Percentiles rank a stretch among this genome's conserved stretches.
These are phyloP conservation scores for Neodon shergylaensis DNA, from an alignment of 2,113 vertebrate species.

Conservation along the genomic window DNA sequence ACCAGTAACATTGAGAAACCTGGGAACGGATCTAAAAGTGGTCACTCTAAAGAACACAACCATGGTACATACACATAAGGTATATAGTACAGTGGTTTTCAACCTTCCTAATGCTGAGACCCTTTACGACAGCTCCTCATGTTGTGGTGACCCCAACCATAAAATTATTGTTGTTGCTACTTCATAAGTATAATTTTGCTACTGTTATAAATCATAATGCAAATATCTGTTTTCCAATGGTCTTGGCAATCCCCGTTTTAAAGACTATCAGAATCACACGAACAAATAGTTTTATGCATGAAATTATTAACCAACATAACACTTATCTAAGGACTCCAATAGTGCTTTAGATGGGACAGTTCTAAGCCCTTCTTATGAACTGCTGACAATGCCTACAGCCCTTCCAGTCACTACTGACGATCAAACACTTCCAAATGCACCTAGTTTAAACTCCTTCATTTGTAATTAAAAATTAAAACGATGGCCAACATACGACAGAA, in stretches of 20 bases:
- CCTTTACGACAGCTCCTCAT: not conserved
- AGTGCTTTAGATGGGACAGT: not conserved
- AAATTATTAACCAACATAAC: conserved; percentile 13
- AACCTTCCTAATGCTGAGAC: not conserved
- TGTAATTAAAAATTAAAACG: conserved; percentile 13
- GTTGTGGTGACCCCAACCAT: not conserved
- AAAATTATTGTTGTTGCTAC: not conserved
- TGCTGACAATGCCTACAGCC: not conserved
- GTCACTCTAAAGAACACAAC: not conserved
- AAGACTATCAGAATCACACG: not conserved
- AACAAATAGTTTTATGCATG: not conserved
- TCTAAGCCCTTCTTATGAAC: conserved; percentile 40
- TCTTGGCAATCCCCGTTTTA: not conserved
- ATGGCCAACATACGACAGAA: conserved; percentile 1
- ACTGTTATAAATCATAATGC: not conserved
- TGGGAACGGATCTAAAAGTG: not conserved
- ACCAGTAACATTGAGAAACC: not conserved
- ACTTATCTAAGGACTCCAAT: not conserved
- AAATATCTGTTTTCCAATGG: not conserved
- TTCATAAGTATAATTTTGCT: not conserved
- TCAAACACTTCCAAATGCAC: conserved; percentile 41
- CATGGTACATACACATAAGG: not conserved
- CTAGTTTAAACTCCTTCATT: not conserved
- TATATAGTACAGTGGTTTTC: not conserved
- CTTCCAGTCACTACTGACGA: not conserved